These are phyloP conservation scores for Macrotrachela quadricornifera DNA, from an alignment of 1,140 invertebrate species.

Conservation along the genomic window DNA sequence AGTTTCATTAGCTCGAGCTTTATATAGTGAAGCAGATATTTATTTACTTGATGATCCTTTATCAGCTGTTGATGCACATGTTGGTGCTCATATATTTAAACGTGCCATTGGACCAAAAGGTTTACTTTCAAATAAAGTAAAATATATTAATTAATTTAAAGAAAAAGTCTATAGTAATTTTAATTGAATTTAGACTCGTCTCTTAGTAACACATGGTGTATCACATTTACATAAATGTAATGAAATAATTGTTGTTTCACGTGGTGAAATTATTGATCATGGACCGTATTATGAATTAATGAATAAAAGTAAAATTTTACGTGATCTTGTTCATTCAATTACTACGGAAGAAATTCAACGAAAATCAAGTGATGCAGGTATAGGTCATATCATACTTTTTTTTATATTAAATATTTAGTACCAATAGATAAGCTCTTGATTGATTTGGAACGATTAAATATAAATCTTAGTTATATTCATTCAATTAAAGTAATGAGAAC, in stretches of 20 bases:
- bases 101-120: conserved; percentile 24
- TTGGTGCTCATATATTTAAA: conserved; percentile 28
- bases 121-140: conserved; percentile 12
- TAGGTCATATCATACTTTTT: too few relatives aligned
- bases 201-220: conserved; percentile 9
- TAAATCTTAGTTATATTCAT: too few relatives aligned
- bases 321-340: too few relatives aligned
- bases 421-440: too few relatives aligned
- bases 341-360: too few relatives aligned
- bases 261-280: conserved; percentile 5
- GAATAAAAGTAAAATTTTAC: background rate
- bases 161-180: conserved; percentile 1
- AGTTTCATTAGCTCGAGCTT: conserved; percentile 17
- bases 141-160: too few relatives aligned
- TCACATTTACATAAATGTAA: conserved; percentile 6
- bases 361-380: too few relatives aligned
- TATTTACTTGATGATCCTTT: conserved; percentile 36
- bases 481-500: too few relatives aligned
- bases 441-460: too few relatives aligned
- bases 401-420: too few relatives aligned
- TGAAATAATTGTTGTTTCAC: conserved; percentile 6
- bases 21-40: conserved; percentile 28
- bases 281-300: conserved; percentile 11
- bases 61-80: conserved; percentile 32
- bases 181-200: background rate